phyloP scores from a whole-genome alignment of 37 sponge, comb jelly and placozoan species.

The Axinella damicornis region DNA sequence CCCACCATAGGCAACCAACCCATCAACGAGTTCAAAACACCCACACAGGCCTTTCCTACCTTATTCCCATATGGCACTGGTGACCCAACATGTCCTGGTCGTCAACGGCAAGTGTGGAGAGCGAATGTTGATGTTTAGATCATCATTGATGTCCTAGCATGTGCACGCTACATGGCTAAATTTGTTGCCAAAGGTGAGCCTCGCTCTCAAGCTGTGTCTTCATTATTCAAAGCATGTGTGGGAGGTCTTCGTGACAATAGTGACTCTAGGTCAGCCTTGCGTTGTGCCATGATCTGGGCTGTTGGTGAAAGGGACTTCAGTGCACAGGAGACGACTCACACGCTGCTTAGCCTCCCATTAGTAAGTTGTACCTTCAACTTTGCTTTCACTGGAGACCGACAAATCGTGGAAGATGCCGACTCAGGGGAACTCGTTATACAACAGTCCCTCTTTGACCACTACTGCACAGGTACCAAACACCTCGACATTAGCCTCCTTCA shows the following conservation, averaged over 20 bases:
- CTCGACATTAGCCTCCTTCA: neutral
- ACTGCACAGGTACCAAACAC: neutral
- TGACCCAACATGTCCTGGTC: slow-evolving; percentile 17
- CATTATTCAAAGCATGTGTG: slow-evolving; percentile 8
- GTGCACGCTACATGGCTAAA: slow-evolving; percentile 48
- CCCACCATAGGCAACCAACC: slow-evolving; percentile 12
- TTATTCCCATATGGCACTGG: slow-evolving; percentile 60
- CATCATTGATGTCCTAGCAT: neutral
- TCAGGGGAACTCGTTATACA: neutral
- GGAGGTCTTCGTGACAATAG: neutral
- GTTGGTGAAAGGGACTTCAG: slow-evolving; percentile 55
- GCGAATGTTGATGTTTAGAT: slow-evolving; percentile 54
- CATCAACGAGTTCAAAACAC: slow-evolving; percentile 50
- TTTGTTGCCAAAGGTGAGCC: slow-evolving; percentile 46
- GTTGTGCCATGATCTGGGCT: neutral
- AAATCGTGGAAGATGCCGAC: neutral
- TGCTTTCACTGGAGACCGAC: neutral
- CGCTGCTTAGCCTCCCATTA: slow-evolving; percentile 23
- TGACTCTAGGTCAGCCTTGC: neutral
- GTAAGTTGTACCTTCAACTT: slow-evolving; percentile 9
- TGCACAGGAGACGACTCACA: slow-evolving; percentile 46
- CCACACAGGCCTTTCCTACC: slow-evolving; percentile 40
- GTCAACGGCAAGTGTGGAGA: slow-evolving; percentile 27
- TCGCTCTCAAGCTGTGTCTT: slow-evolving; percentile 9
- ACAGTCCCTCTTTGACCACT: neutral